These are phyloP conservation scores for Antennarius striatus DNA, from an alignment of 2,113 vertebrate genomes.

Conservation along the genomic window DNA sequence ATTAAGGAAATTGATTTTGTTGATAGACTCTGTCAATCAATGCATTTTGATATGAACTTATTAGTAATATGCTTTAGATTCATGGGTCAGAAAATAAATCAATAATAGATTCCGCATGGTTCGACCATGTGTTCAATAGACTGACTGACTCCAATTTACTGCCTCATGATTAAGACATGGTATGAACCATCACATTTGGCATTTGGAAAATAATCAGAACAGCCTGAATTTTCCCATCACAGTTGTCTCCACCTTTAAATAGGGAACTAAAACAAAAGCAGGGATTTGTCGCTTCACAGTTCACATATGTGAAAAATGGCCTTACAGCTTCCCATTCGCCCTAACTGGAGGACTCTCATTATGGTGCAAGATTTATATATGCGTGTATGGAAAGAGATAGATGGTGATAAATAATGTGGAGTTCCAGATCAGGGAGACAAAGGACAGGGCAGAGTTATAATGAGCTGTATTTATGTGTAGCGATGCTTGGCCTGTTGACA, in stretches of 20 bases:
- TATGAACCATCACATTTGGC: slow-evolving; percentile 21
- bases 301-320: slow-evolving; percentile 66
- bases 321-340: slow-evolving; percentile 52
- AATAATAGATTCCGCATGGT: slow-evolving; percentile 29
- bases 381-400: slow-evolving; percentile 51
- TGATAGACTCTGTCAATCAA: slow-evolving; percentile 44
- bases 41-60: slow-evolving; percentile 50
- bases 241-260: slow-evolving; percentile 24
- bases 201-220: slow-evolving; percentile 17
- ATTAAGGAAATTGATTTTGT: slow-evolving; percentile 54
- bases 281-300: slow-evolving; percentile 1
- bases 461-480: slow-evolving; percentile 81
- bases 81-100: slow-evolving; percentile 51
- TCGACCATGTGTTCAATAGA: slow-evolving; percentile 18
- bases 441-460: slow-evolving; percentile 71
- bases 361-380: slow-evolving; percentile 61
- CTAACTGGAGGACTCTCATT: slow-evolving; percentile 62
- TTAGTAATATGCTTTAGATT: slow-evolving; percentile 37
- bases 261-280: slow-evolving; percentile 36
- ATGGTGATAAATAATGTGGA: slow-evolving; percentile 13
- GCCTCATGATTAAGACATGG: slow-evolving; percentile 36
- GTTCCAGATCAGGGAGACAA: slow-evolving; percentile 58
- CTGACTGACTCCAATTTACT: slow-evolving; percentile 38
- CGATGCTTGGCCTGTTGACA: slow-evolving; percentile 79
- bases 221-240: not conserved